Evolutionary conservation across 1,140 invertebrate genomes (phyloP).

Genomic region (Belonocnema kinseyi): DNA sequence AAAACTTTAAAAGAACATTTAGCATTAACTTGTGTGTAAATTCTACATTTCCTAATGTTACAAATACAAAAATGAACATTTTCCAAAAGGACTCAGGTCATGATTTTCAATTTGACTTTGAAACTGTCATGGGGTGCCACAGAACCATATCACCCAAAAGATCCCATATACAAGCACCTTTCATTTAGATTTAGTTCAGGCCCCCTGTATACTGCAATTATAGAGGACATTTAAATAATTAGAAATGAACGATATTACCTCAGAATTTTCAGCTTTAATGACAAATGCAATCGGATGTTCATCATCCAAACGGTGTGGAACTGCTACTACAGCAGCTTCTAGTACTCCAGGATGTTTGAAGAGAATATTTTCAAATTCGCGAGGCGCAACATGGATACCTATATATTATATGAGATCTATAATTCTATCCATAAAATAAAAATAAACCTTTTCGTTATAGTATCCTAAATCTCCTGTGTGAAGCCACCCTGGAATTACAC

Average conservation of each 20-base stretch:
- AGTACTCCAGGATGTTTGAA: conserved; percentile 75
- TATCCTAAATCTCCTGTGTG: conserved; percentile 87
- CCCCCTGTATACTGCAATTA: too few relatives aligned
- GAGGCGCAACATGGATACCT: conserved; percentile 71
- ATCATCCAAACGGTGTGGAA: conserved; percentile 82
- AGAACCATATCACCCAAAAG: too few relatives aligned
- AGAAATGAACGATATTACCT: conserved; percentile 40
- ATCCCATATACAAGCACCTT: too few relatives aligned
- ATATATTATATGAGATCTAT: conserved; percentile 81
- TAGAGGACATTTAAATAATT: too few relatives aligned
- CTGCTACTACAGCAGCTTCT: conserved; percentile 85
- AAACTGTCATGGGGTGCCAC: too few relatives aligned
- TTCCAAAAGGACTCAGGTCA: too few relatives aligned
- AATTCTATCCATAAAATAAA: conserved; percentile 66
- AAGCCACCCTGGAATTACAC: conserved; percentile 76
- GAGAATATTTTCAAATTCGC: conserved; percentile 62
- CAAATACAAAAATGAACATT: too few relatives aligned
- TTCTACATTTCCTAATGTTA: too few relatives aligned
- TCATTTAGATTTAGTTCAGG: too few relatives aligned
- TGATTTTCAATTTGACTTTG: too few relatives aligned
- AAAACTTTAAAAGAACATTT: too few relatives aligned
- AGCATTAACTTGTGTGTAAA: too few relatives aligned
- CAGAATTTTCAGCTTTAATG: conserved; percentile 74
- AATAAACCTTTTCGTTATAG: conserved; percentile 53
- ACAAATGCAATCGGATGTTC: conserved; percentile 84